Evolutionary conservation across 2,797 vertebrate species (phyloP).

Genomic region (Sebastes hopkinsi): DNA sequence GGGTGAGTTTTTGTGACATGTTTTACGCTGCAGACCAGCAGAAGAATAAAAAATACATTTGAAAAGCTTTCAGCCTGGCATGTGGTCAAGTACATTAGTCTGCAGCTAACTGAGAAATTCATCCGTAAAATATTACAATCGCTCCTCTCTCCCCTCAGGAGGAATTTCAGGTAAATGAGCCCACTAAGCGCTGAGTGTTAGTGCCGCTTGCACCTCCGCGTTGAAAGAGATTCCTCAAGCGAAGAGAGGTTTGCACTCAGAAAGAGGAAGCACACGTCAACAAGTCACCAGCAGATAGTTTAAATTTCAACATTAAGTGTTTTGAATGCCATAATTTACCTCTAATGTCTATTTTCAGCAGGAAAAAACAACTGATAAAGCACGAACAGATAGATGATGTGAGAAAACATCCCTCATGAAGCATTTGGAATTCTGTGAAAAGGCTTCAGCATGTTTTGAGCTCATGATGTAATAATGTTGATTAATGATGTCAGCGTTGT

Average conservation of each 20-base stretch:
- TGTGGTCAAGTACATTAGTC: conserved; percentile 23
- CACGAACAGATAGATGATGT: neutral
- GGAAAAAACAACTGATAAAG: neutral
- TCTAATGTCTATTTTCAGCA: neutral
- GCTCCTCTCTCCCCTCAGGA: conserved; percentile 17
- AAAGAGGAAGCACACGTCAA: neutral
- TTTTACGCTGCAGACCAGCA: neutral
- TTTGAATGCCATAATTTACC: neutral
- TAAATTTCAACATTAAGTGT: neutral
- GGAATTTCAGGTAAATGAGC: conserved; percentile 39
- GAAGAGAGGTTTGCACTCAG: neutral
- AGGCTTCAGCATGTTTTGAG: neutral
- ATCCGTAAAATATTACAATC: conserved; percentile 36
- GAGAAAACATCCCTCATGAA: neutral
- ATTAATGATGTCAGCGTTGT: neutral
- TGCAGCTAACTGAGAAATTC: conserved; percentile 9
- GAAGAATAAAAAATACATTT: neutral
- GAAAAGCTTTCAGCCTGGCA: conserved; percentile 1
- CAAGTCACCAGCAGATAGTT: neutral
- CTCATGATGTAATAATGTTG: neutral
- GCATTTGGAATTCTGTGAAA: neutral
- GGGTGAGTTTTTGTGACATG: neutral
- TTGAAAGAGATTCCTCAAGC: conserved; percentile 12
- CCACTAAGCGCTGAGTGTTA: conserved; percentile 31
- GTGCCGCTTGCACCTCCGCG: neutral